Conservation (phyloP, 2,797 vertebrate species). For the Hyperoplus immaculatus region DNA sequence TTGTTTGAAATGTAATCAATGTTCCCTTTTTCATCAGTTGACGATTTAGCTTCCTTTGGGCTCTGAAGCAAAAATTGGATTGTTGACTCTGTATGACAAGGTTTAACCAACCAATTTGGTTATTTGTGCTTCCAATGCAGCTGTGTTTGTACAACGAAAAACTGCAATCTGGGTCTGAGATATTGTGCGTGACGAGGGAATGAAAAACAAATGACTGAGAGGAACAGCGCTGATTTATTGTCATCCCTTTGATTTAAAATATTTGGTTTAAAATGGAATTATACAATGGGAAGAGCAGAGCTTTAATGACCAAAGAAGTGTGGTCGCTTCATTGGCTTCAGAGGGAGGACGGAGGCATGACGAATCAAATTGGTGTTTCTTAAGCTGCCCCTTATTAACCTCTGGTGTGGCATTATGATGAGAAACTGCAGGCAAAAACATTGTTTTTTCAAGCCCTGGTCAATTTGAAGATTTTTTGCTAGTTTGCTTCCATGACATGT, state of each 20-base stretch:
- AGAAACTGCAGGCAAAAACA: no score
- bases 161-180: constrained; percentile 64
- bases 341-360: not conserved
- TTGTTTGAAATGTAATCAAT: constrained; percentile 35
- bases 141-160: constrained; percentile 73
- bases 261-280: constrained; percentile 51
- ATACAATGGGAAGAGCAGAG: constrained; percentile 41
- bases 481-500: no score
- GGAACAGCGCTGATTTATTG: constrained; percentile 37
- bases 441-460: no score
- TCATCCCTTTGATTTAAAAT: constrained; percentile 40
- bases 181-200: constrained; percentile 59
- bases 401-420: constrained; percentile 19
- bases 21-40: constrained; percentile 35
- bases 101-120: constrained; percentile 74
- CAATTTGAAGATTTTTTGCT: no score
- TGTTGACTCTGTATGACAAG: constrained; percentile 65
- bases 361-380: not conserved
- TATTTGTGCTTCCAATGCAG: constrained; percentile 65
- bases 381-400: constrained; percentile 10
- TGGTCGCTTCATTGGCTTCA: not conserved
- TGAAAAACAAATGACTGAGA: constrained; percentile 66
- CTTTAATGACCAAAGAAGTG: constrained; percentile 11
- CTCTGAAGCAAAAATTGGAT: constrained; percentile 16
- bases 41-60: constrained; percentile 20